phyloP scores from a whole-genome alignment of 2,797 vertebrate genomes.

The Sciurus vulgaris region DNA sequence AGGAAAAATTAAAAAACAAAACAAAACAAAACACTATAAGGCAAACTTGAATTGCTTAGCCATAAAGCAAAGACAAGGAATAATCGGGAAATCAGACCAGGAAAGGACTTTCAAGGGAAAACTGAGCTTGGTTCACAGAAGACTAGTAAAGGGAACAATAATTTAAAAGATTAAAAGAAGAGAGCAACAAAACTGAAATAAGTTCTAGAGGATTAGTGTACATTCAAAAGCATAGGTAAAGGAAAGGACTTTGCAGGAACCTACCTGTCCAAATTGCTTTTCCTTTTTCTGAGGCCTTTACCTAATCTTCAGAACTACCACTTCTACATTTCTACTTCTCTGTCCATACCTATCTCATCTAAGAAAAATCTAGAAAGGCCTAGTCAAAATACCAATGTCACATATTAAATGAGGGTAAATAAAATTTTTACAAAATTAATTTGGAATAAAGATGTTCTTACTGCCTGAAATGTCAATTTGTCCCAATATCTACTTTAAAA shows the following conservation, averaged over 20 bases:
- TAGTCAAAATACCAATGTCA: neutral
- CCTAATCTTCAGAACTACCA: neutral
- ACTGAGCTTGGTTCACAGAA: neutral
- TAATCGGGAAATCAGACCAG: neutral
- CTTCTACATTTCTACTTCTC: neutral
- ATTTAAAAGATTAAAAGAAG: neutral
- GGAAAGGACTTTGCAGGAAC: neutral
- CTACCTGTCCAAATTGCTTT: neutral
- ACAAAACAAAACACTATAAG: neutral
- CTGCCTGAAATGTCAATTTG: conserved; percentile 10
- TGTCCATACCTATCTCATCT: neutral
- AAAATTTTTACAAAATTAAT: neutral
- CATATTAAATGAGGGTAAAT: neutral
- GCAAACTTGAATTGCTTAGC: conserved; percentile 21
- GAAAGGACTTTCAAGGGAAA: neutral
- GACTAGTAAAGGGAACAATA: neutral
- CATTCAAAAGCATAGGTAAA: neutral
- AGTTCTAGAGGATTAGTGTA: no score
- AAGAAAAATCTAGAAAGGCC: conserved; percentile 22
- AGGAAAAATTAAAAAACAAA: neutral
- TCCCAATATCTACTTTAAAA: neutral
- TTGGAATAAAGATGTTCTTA: conserved; percentile 40
- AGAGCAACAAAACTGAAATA: neutral
- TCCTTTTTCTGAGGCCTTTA: neutral
- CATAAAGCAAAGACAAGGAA: conserved; percentile 25